These are phyloP conservation scores for Pandemis cinnamomeana DNA, from an alignment of 2,888 invertebrate genomes.

Conservation along the genomic window DNA sequence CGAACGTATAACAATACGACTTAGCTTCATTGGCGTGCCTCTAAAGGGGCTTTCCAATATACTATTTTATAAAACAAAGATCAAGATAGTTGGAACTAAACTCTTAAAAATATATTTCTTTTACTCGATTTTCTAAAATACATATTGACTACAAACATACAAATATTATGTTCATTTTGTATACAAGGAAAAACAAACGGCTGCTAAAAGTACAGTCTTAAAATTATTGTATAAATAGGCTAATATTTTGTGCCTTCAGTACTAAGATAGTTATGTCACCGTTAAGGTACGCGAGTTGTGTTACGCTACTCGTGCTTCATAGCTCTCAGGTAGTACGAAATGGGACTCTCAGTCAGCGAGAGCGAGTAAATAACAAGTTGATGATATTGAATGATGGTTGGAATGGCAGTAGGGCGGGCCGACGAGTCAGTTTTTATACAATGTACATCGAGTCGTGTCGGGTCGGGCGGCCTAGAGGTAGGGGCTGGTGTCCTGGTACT, in stretches of 20 bases:
- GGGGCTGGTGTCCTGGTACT: conserved; percentile 78
- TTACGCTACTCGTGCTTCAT: background rate
- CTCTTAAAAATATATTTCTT: background rate
- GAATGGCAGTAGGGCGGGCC: background rate
- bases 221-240: conserved; percentile 1
- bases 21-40: background rate
- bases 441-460: conserved; percentile 31
- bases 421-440: conserved; percentile 22
- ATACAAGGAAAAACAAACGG: background rate
- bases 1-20: background rate
- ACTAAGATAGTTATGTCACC: background rate
- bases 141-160: background rate
- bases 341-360: background rate
- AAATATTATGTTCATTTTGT: background rate
- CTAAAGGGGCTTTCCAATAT: background rate
- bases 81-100: background rate
- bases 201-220: background rate
- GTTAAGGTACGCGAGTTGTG: conserved; percentile 3
- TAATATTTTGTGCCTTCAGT: background rate
- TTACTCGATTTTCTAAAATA: background rate
- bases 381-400: background rate
- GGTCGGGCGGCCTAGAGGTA: conserved; percentile 63
- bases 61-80: background rate
- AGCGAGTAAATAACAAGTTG: background rate
- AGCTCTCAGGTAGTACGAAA: background rate